A percentile compares a stretch with the other conserved stretches of the same genome.
These are phyloP conservation scores for Baronia brevicornis DNA, from an alignment of 2,888 invertebrate species.

Conservation along the genomic window DNA sequence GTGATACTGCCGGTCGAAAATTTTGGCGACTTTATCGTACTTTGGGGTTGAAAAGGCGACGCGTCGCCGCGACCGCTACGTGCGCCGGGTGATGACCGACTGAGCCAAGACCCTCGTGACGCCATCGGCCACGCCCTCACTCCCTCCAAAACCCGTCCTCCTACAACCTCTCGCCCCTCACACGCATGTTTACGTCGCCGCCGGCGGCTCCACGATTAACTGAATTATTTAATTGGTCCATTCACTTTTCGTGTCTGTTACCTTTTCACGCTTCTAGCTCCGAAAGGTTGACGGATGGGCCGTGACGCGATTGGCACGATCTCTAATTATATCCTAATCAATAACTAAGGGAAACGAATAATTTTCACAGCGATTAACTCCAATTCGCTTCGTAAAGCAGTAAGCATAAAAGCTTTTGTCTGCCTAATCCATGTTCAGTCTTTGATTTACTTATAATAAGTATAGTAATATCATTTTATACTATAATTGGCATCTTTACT, in stretches of 20 bases:
- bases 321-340: conserved; percentile 48
- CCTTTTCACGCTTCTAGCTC: conserved; percentile 63
- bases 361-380: conserved; percentile 6
- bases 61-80: conserved; percentile 63
- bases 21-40: conserved; percentile 70
- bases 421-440: too few species aligned
- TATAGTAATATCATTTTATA: conserved; percentile 1
- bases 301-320: conserved; percentile 45
- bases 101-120: conserved; percentile 53
- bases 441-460: background rate
- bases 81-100: conserved; percentile 70
- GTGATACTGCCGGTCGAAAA: conserved; percentile 76
- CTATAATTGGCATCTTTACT: too few species aligned
- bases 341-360: conserved; percentile 20
- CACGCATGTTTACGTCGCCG: conserved; percentile 74
- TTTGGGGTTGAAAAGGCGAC: conserved; percentile 55
- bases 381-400: conserved; percentile 1
- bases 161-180: conserved; percentile 37
- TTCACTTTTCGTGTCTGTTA: conserved; percentile 66
- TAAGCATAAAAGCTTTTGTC: too few species aligned
- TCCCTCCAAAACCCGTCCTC: conserved; percentile 43
- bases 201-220: conserved; percentile 67
- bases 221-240: conserved; percentile 75
- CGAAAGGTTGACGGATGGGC: conserved; percentile 59
- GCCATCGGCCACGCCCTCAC: conserved; percentile 68